Base-by-base conservation (phyloP, 2,797 vertebrate species). In the Streptopelia turtur region DNA sequence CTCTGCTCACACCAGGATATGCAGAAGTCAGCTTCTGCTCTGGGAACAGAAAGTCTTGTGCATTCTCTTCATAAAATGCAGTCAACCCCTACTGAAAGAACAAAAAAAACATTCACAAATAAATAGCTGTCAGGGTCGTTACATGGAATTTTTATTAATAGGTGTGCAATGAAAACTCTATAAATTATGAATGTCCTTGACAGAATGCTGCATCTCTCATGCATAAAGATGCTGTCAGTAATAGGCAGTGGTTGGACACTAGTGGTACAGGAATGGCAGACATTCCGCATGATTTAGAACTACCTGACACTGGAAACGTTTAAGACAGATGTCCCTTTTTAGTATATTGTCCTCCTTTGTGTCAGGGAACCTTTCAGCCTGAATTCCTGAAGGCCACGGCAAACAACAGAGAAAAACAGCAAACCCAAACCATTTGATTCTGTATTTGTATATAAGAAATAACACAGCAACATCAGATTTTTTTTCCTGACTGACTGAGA, bases 21-120 rank as follows among this genome's bases (percentile, higher is more conserved):
- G 96, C 95, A 11, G 98, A 97, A 66, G 97, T 97, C 89, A 99
- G 96, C 69, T 97, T 99, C 66, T 97, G 97, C 59, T 98, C 98
- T 15, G 98, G 98, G 75, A 99, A 99, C 31, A 99, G 96, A 96
- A 99, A 99, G 35, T 96, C 93, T 52, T 97, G 87, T 79, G 98
- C 97, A 47, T 98, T 98, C 86, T 97, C 97, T 97, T 98, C 97
- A 92, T 98, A 98, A 94, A 87, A 97, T 45, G 98, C 98, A 93
- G 49, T 97, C 94, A 91, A 98, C 84, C 21, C 93, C 98, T 16
- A 9, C 98, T 98, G 90, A 77, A 93, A 95, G 37, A 43, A 68
- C 4, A 68, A 39, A 39, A 43, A 52, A 47, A 47, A 8, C 16
- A 22, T 3, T 4, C 33, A 55, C 11, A 59, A 49, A 49, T 35